These are phyloP conservation scores for Sinocyclocheilus maitianheensis DNA, from an alignment of 2,113 vertebrate species.

Conservation along the genomic window DNA sequence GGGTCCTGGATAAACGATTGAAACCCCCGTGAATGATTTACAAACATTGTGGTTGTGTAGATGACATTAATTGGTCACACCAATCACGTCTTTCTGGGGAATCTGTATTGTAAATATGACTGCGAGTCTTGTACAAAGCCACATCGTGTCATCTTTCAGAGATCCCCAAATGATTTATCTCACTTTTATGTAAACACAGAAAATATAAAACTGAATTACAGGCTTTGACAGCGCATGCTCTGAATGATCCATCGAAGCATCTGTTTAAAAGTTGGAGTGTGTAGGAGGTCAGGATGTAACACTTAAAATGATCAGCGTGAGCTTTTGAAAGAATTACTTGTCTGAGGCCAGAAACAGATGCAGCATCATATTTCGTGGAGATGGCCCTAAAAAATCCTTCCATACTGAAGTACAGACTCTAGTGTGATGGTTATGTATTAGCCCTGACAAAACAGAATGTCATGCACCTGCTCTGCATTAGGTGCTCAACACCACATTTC, in stretches of 20 bases:
- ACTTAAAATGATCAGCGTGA: slow-evolving; percentile 12
- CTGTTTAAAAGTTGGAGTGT: neutral
- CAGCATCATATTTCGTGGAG: slow-evolving; percentile 14
- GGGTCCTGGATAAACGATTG: neutral
- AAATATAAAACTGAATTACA: slow-evolving; percentile 20
- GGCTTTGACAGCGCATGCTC: neutral
- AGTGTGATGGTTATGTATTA: slow-evolving; percentile 3
- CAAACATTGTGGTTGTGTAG: neutral
- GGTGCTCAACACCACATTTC: neutral
- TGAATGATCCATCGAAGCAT: neutral
- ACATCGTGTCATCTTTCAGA: neutral
- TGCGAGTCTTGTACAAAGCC: neutral
- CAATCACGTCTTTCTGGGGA: neutral
- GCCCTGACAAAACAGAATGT: neutral
- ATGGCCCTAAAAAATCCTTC: neutral
- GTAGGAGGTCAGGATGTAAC: slow-evolving; percentile 22
- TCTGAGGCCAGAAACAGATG: slow-evolving; percentile 4
- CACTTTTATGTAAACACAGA: slow-evolving; percentile 1
- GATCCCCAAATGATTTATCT: slow-evolving; percentile 4
- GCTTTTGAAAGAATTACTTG: neutral
- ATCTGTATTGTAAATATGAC: neutral
- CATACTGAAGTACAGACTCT: neutral
- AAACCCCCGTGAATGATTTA: neutral
- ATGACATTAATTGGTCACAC: neutral
- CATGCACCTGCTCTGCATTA: slow-evolving; percentile 36